Evolutionary conservation across 2,113 vertebrate genomes (phyloP), one percentile per base, ranked within the genome.

Genomic region (Sapayoa aenigma): DNA sequence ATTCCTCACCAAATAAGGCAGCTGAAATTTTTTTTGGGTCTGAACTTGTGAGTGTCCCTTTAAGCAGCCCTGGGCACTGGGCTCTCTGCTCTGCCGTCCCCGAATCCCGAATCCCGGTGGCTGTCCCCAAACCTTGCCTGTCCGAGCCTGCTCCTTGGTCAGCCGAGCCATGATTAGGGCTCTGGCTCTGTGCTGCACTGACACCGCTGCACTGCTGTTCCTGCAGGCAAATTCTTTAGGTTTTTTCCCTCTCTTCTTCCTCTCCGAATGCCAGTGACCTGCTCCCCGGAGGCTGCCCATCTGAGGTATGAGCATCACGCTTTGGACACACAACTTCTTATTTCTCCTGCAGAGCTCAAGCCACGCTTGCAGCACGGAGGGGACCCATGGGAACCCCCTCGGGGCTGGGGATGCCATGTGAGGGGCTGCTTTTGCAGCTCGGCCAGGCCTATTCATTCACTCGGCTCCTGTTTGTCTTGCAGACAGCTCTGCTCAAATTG

Each of bases 1-100:
- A 41, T 93, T 97, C 96, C 93, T 96, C 95, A 84, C 97, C 97
- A 97, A 97, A 97, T 97, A 97, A 97, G 96, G 97, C 79, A 78
- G 93, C 83, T 78, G 23, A 25, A 50, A 11, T 44, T 69, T 62
- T 68, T 46, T 39, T 66, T 69, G 47, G 77, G 20, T 84, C 71
- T 56, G 68, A 80, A 44, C 53, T 93, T 66, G 72, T 39, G 66
- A 87, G 42, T 82, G 71, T 96, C 96, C 85, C 94, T 96, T 94
- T 95, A 95, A 94, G 92, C 93, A 95, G 89, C 71, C 55, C 41
- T 59, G 42, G 74, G 63, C 87, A 68, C 56, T 27, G 6, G 31
- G 78, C 84, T 91, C 71, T 92, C 4, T 11, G 7, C 78, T 91
- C 30, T 28, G 53, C 76, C 21, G 1, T 93, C 81, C 92, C 96